A percentile compares a stretch with the other conserved stretches of the same genome.
Conservation (phyloP, 2,797 vertebrate species). For the Lindbergichthys nudifrons region DNA sequence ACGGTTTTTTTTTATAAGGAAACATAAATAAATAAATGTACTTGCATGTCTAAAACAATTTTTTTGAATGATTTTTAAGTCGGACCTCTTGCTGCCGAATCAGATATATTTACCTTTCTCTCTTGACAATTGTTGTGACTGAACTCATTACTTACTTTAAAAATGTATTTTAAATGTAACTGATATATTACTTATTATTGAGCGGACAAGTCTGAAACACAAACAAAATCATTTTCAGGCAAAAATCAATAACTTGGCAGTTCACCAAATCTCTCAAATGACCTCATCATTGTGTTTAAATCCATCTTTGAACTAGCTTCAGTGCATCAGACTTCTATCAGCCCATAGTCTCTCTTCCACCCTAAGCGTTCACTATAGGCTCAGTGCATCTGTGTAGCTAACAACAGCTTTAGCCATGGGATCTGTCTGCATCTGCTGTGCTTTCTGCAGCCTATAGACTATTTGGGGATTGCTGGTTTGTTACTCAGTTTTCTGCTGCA, state of each 20-base stretch:
- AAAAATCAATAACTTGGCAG: slow-evolving; percentile 22
- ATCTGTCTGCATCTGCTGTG: slow-evolving; percentile 67
- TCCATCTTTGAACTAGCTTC: slow-evolving; percentile 19
- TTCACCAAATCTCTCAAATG: slow-evolving; percentile 48
- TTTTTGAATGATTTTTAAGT: not conserved
- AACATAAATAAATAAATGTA: not conserved
- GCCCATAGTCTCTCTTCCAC: slow-evolving; percentile 39
- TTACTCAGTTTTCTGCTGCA: slow-evolving; percentile 57
- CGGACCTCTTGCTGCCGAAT: not conserved
- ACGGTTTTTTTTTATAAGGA: not conserved
- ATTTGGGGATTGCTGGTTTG: slow-evolving; percentile 51
- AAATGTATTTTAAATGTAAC: not conserved
- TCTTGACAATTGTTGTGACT: not conserved
- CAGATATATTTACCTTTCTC: not conserved
- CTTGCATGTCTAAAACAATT: not conserved
- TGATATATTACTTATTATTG: not conserved
- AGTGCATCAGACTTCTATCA: slow-evolving; percentile 45
- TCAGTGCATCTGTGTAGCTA: slow-evolving; percentile 58
- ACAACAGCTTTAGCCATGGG: slow-evolving; percentile 50
- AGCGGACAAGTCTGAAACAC: not conserved
- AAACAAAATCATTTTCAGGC: slow-evolving; percentile 9
- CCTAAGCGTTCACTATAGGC: slow-evolving; percentile 39
- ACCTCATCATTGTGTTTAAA: slow-evolving; percentile 49
- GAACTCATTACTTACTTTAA: not conserved
- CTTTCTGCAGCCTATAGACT: slow-evolving; percentile 54